A percentile compares a stretch with the other conserved stretches of the same genome.
Evolutionary conservation across 2,888 invertebrate species (phyloP).

Genomic region (Acleris emargana): DNA sequence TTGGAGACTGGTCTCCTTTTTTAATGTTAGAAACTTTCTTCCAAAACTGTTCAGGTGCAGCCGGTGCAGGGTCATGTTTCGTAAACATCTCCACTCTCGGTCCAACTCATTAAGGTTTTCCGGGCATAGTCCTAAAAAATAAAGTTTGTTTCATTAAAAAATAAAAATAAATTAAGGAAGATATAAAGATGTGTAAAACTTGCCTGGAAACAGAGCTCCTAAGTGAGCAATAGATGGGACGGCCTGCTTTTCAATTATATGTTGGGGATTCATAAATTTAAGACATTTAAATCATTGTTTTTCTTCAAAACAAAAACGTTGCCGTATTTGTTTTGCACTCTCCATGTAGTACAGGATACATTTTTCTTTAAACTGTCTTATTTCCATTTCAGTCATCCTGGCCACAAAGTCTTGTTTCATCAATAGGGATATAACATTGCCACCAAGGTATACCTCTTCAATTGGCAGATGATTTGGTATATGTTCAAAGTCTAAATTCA

Average conservation of each 20-base stretch:
- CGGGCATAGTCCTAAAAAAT: constrained; percentile 29
- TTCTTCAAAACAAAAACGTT: constrained; percentile 33
- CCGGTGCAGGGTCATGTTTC: constrained; percentile 31
- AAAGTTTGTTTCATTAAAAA: background rate
- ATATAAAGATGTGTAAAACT: constrained; percentile 24
- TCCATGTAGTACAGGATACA: constrained; percentile 34
- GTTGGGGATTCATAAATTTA: constrained; percentile 24
- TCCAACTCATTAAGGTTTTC: constrained; percentile 28
- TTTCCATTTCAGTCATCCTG: constrained; percentile 12
- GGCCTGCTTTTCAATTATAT: background rate
- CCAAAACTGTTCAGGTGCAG: constrained; percentile 35
- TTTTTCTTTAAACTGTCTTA: constrained; percentile 24
- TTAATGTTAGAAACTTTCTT: constrained; percentile 39
- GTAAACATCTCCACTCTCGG: constrained; percentile 27
- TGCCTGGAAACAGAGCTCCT: constrained; percentile 34
- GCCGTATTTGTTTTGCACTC: constrained; percentile 31
- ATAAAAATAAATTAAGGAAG: background rate
- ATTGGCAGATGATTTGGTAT: constrained; percentile 25
- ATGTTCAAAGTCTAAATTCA: constrained; percentile 28
- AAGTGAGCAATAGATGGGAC: constrained; percentile 31
- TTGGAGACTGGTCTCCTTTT: constrained; percentile 41
- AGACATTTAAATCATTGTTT: constrained; percentile 31
- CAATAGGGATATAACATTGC: constrained; percentile 1
- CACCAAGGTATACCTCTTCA: constrained; percentile 27
- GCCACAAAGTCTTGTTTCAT: constrained; percentile 11